A percentile compares a stretch with the other conserved stretches of the same genome.
Evolutionary conservation across 2,797 vertebrate species (phyloP).

Genomic region (Smutsia gigantea): DNA sequence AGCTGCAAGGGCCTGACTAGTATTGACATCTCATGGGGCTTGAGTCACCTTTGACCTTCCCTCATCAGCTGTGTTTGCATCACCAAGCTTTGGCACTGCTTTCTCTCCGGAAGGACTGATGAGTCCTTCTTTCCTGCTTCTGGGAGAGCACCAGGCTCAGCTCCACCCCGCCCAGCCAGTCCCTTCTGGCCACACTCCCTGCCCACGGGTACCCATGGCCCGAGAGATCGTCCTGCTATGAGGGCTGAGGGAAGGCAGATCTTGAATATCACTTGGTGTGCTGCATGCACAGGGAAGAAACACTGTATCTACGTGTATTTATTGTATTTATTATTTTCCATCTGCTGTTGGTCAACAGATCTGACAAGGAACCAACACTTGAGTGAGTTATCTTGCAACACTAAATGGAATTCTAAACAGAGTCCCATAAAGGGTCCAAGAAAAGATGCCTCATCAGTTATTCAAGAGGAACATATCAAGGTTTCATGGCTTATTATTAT

Average conservation of each 20-base stretch:
- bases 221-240: not conserved
- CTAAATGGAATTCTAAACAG: constrained; percentile 64
- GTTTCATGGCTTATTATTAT: not conserved
- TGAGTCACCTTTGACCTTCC: not conserved
- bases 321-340: not conserved
- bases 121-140: not conserved
- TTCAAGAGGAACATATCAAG: constrained; percentile 7
- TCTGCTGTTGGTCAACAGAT: constrained; percentile 58
- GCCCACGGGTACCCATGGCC: not conserved
- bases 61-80: not conserved
- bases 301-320: not conserved
- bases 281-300: not conserved
- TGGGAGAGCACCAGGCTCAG: not conserved
- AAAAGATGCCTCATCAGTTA: constrained; percentile 35
- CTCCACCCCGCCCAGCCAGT: accelerated
- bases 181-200: not conserved
- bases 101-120: not conserved
- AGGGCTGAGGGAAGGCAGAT: not conserved
- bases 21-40: not conserved
- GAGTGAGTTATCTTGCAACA: constrained; percentile 22
- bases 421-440: constrained; percentile 16
- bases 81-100: not conserved
- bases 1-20: not conserved
- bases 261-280: not conserved
- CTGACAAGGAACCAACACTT: constrained; percentile 31